Evolutionary conservation across 1,140 invertebrate species (phyloP).

Genomic region (Sitophilus oryzae): DNA sequence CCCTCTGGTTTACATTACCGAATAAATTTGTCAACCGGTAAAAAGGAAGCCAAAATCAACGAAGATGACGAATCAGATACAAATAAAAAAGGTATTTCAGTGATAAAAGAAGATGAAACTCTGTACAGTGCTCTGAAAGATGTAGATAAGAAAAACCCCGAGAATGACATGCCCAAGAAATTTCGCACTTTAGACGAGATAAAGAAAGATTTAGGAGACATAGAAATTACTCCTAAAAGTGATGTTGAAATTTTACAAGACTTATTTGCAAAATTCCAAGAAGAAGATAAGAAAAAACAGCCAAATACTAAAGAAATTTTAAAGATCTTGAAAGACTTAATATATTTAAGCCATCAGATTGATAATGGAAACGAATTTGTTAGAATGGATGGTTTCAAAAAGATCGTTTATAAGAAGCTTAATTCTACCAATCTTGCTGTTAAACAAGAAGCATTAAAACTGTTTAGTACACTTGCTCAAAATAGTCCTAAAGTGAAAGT

Average conservation of each 20-base stretch:
- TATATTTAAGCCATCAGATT: slow-evolving; percentile 70
- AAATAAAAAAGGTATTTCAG: slow-evolving; percentile 19
- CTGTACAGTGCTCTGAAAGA: slow-evolving; percentile 45
- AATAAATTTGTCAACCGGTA: slow-evolving; percentile 66
- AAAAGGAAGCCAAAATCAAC: slow-evolving; percentile 67
- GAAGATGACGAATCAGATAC: slow-evolving; percentile 44
- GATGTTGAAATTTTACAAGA: slow-evolving; percentile 61
- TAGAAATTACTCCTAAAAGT: slow-evolving; percentile 59
- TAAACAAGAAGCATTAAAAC: slow-evolving; percentile 53
- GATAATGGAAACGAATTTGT: slow-evolving; percentile 71
- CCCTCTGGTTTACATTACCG: slow-evolving; percentile 68
- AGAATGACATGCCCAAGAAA: slow-evolving; percentile 30
- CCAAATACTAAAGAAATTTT: slow-evolving; percentile 46
- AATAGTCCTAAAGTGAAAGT: slow-evolving; percentile 73
- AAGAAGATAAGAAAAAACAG: slow-evolving; percentile 40
- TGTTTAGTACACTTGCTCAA: slow-evolving; percentile 62
- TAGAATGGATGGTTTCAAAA: slow-evolving; percentile 56
- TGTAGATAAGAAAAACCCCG: slow-evolving; percentile 35
- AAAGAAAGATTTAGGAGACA: slow-evolving; percentile 56
- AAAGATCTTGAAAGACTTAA: slow-evolving; percentile 59
- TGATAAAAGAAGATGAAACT: slow-evolving; percentile 25
- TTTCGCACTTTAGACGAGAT: slow-evolving; percentile 57
- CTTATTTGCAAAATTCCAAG: slow-evolving; percentile 49
- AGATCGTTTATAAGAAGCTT: slow-evolving; percentile 59
- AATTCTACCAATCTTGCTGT: slow-evolving; percentile 58